Base-by-base conservation (phyloP, 2,888 invertebrate species). In the Bunonema sp. region DNA sequence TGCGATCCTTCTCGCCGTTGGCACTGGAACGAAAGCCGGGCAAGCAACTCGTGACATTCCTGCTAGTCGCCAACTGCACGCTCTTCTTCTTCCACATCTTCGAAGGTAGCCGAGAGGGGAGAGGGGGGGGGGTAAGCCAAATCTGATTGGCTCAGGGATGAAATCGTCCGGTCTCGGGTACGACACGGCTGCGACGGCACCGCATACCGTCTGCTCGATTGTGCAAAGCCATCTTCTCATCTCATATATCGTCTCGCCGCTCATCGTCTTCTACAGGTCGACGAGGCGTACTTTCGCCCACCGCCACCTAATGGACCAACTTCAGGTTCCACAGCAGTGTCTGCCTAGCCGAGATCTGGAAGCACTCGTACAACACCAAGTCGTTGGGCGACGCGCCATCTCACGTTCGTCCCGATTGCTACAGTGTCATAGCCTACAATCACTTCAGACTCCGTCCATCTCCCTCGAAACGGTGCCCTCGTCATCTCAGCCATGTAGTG, bases 41-140 rank as follows among this genome's bases (percentile, higher is more conserved):
- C n/a, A 66, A 66, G 43, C 63, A 65, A 34, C 52, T 59, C 24
- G 62, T 65, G 35, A 65, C 65, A 0, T 65, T 65, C 36, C 47
- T 65, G 4, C 47, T 64, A 20, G 53, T 65, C 7, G 57, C 63
- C 8, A 65, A 65, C 42, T 55, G 61, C 12, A 59, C 65, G 1
- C 47, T 65, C 4, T 65, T 62, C 43, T 51, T 59, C 22, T 64
- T 65, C 39, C 57, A 54, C 34, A 60, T 52, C 16, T 46, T 53
- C 12, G 54, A 41, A 49, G 38, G 38, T 26, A 26, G 28, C 12
- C 8, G 28, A 10, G 28, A 26, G n/a, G 8, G 28, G n/a, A 12
- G n/a, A 26, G n/a, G 8, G n/a, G 8, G n/a, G n/a, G 8, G n/a
- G 8, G 28, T 10, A 26, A 26, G n/a, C 28, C 28, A 8, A 26